phyloP scores from a whole-genome alignment of 1,140 invertebrate genomes.

The Chironomus striatipennis region DNA sequence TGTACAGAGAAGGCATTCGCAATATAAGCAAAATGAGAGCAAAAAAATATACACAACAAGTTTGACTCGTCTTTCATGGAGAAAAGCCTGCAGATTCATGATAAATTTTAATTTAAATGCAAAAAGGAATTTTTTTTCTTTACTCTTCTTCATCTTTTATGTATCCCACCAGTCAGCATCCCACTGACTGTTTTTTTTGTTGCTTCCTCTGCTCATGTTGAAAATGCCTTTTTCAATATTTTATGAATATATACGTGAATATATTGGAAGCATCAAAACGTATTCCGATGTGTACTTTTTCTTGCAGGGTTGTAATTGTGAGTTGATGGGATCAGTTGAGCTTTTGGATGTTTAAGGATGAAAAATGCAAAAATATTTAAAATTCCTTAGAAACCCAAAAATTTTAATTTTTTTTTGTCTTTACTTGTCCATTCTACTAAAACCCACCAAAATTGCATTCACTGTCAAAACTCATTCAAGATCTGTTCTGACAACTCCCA shows the following conservation, averaged over 20 bases:
- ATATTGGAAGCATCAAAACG: not conserved
- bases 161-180: not conserved
- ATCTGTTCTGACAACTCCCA: no score
- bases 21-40: not conserved
- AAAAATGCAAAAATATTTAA: no score
- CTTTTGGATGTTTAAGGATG: no score
- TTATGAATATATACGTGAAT: not conserved
- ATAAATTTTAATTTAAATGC: conserved; percentile 24
- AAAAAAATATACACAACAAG: not conserved
- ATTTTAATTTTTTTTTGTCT: no score
- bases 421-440: no score
- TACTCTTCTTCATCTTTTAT: not conserved
- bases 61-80: not conserved
- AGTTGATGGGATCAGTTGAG: no score
- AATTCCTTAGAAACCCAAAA: no score
- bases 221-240: not conserved
- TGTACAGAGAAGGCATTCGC: not conserved
- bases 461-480: no score
- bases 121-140: not conserved
- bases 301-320: no score
- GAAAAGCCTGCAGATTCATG: conserved; percentile 1
- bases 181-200: not conserved
- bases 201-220: not conserved
- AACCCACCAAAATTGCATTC: no score
- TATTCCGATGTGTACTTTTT: not conserved